Evolutionary conservation across 2,888 invertebrate species (phyloP), one percentile per base, ranked within the genome.

Genomic region (Gymnocheta viridis): DNA sequence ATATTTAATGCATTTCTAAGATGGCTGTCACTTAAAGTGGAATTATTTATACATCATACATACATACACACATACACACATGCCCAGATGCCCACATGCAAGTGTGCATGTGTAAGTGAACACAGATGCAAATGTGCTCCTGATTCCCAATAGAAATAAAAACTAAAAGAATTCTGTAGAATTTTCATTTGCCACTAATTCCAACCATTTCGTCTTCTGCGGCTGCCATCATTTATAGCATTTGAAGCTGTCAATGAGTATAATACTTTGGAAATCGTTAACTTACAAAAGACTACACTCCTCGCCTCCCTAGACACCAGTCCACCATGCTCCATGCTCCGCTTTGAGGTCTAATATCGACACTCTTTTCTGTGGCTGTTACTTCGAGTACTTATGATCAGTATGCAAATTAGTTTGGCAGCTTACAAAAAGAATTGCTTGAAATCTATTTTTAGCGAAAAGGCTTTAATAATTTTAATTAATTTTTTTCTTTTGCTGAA

Each of bases 1-100:
- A 74, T 67, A 73, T 77, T 84, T 86, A 86, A 86, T 86, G 86
- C 80, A 84, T 84, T 86, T 86, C 80, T 66, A 73, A 80, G 82
- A 82, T 84, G 86, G 58, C 82, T 81, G 84, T 84, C 85, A 85
- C 78, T 69, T 78, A 64, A n/a, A 49, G 38, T 29, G 41, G 58
- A 77, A 58, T 58, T 77, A 67, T 67, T 58, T 77, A 67, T 69
- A 47, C 64, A 41, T 56, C 32, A 76, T 4, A 56, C 47, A 38
- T 29, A 67, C 51, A 74, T 14, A 32, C 27, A 14, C 22, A 32
- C 49, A 27, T 10, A 19, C 29, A 60, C 4, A 32, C 49, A 17
- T 12, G 14, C 19, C 10, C 22, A 64, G 22, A 51, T 24, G 17
- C 14, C 10, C 9, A 22, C 6, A 29, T 54, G n/a, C 41, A 44